These are phyloP conservation scores for Neodiprion fabricii DNA, from an alignment of 1,140 invertebrate genomes.

Conservation along the genomic window DNA sequence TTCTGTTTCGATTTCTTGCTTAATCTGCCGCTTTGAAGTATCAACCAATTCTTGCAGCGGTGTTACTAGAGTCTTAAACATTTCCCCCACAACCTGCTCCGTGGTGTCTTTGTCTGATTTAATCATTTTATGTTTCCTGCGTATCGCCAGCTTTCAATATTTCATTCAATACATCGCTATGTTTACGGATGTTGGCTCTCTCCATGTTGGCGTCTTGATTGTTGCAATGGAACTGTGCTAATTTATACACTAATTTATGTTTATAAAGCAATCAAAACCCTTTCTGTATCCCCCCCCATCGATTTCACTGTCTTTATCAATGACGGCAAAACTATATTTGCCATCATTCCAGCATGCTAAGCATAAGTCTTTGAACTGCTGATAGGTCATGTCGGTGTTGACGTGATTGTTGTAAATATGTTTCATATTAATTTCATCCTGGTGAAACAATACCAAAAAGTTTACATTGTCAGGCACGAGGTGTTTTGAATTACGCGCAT, in stretches of 20 bases:
- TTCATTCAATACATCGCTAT: not conserved
- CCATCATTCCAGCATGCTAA: conserved; percentile 32
- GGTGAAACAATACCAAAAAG: conserved; percentile 47
- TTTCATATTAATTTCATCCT: conserved; percentile 48
- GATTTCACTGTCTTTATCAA: conserved; percentile 31
- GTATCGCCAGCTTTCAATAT: not conserved
- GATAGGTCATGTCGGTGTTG: conserved; percentile 39
- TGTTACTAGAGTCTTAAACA: not conserved
- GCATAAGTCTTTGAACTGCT: conserved; percentile 38
- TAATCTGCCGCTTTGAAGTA: not conserved
- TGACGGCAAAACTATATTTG: conserved; percentile 31
- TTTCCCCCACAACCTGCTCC: not conserved
- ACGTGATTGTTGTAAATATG: conserved; percentile 48
- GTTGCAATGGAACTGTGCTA: not conserved
- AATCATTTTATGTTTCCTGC: not conserved
- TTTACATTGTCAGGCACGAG: conserved; percentile 49
- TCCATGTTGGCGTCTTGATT: not conserved
- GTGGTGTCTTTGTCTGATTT: not conserved
- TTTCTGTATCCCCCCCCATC: conserved; percentile 29
- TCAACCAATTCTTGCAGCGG: conserved; percentile 9
- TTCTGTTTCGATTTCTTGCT: conserved; percentile 14
- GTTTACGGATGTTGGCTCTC: not conserved
- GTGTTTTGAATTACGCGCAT: conserved; percentile 49
- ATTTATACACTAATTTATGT: conserved; percentile 9
- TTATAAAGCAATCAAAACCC: conserved; percentile 29